These are phyloP conservation scores for Gouania willdenowi DNA, from an alignment of 2,797 vertebrate genomes.

Conservation along the genomic window DNA sequence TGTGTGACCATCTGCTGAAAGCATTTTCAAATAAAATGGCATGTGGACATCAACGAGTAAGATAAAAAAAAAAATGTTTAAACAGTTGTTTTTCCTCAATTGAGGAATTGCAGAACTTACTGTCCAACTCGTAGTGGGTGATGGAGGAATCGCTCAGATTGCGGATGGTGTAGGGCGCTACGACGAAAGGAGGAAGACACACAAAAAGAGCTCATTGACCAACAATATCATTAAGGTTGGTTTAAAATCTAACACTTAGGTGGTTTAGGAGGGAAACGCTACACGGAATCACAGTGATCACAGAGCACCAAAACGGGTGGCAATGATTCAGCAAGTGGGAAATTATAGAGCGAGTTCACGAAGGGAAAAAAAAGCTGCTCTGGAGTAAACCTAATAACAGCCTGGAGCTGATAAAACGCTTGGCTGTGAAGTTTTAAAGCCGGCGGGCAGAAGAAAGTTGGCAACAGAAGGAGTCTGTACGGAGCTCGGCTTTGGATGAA, in stretches of 20 bases:
- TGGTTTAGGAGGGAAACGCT: slow-evolving; percentile 1
- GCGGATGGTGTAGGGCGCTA: slow-evolving; percentile 81
- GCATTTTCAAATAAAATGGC: slow-evolving; percentile 22
- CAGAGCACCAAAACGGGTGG: slow-evolving; percentile 9
- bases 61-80: too few relatives aligned
- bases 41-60: slow-evolving; percentile 6
- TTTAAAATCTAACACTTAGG: slow-evolving; percentile 1
- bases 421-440: slow-evolving; percentile 42
- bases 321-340: slow-evolving; percentile 34
- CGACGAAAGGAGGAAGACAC: not conserved
- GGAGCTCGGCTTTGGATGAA: too few relatives aligned
- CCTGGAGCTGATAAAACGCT: slow-evolving; percentile 58
- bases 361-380: slow-evolving; percentile 33
- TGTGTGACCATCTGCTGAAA: slow-evolving; percentile 23
- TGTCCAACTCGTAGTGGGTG: slow-evolving; percentile 87
- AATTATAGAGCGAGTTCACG: slow-evolving; percentile 48
- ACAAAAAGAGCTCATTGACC: not conserved
- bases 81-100: not conserved
- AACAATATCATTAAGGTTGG: slow-evolving; percentile 1
- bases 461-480: slow-evolving; percentile 26
- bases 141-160: slow-evolving; percentile 87
- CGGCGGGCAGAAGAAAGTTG: slow-evolving; percentile 18
- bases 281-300: slow-evolving; percentile 36
- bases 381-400: slow-evolving; percentile 58
- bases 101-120: slow-evolving; percentile 45